Evolutionary conservation across 2,797 vertebrate species (phyloP), one percentile per base, ranked within the genome.

Genomic region (Staurois parvus): DNA sequence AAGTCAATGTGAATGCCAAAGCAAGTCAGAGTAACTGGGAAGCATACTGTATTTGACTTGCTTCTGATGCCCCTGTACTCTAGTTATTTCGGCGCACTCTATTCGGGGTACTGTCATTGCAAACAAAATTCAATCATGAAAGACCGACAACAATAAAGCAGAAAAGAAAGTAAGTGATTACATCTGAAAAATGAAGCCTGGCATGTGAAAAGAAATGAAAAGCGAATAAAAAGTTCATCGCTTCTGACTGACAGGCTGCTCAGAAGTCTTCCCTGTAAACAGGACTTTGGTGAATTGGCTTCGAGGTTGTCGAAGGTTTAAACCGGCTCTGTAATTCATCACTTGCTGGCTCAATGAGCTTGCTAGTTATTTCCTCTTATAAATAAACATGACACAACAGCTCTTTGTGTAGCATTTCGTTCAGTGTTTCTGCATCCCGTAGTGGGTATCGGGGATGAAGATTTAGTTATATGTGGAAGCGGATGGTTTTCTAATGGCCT

Each of bases 241-340:
- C 48, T 48, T 48, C 48, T 52, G 48, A 52, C 48, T 52, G 48
- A 52, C 13, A 17, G 42, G 64, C 73, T 74, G 86, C 72, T 83
- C 40, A 9, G 40, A 85, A 88, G 87, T 83, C 8, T 88, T 72
- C 40, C 72, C 62, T 86, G 15, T 48, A 79, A 59, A 72, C 21
- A 11, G 56, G 26, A 82, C 88, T 88, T 80, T 45, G 74, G 88
- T 81, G 88, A 59, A 34, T 34, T 11, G 9, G 32, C 19, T 29
- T 17, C 1, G 17, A 15, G 70, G 70, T 21, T 34, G 11, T 34
- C 4, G 19, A 24, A 37, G 32, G 42, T 26, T 26, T 26, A 42
- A 64, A 66, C 11, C 11, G 56, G 4, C 21, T 37, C 12, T 8
- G 45, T 48, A 32, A 66, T 62, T 48, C 0, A 30, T 52, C 8